phyloP scores from a whole-genome alignment of 2,113 vertebrate genomes.

The Aspidoscelis tigris region DNA sequence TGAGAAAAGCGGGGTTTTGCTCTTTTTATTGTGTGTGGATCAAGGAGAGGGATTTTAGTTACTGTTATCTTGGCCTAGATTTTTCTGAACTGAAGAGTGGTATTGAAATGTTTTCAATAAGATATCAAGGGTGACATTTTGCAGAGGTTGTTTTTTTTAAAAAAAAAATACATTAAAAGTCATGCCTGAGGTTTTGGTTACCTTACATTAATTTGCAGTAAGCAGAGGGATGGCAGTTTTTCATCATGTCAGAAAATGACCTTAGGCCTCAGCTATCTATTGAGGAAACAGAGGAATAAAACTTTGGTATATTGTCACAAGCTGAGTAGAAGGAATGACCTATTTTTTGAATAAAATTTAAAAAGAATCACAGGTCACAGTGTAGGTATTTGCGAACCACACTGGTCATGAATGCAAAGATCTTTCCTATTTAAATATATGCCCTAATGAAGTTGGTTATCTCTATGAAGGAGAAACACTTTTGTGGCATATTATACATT shows the following conservation, averaged over 20 bases:
- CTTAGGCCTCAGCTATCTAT: neutral
- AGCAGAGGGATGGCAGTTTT: neutral
- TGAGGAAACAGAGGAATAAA: neutral
- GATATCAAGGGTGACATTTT: neutral
- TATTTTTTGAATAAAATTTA: neutral
- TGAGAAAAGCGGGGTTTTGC: too few relatives aligned
- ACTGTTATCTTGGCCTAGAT: neutral
- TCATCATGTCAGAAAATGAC: neutral
- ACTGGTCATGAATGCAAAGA: neutral
- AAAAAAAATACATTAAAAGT: neutral
- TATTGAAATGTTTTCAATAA: neutral
- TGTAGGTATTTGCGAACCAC: neutral
- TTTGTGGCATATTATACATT: neutral
- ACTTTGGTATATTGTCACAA: slow-evolving; percentile 4
- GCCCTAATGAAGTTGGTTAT: neutral
- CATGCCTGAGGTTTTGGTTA: neutral
- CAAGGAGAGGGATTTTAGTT: neutral
- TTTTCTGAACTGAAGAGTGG: neutral
- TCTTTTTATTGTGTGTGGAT: neutral
- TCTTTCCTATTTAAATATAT: neutral
- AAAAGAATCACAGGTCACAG: neutral
- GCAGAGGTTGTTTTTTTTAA: neutral
- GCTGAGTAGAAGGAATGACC: neutral
- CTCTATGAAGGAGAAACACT: too few relatives aligned
- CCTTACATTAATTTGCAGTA: neutral